Base-by-base conservation (phyloP, 1,140 invertebrate genomes). In the Drosophila paulistorum region DNA sequence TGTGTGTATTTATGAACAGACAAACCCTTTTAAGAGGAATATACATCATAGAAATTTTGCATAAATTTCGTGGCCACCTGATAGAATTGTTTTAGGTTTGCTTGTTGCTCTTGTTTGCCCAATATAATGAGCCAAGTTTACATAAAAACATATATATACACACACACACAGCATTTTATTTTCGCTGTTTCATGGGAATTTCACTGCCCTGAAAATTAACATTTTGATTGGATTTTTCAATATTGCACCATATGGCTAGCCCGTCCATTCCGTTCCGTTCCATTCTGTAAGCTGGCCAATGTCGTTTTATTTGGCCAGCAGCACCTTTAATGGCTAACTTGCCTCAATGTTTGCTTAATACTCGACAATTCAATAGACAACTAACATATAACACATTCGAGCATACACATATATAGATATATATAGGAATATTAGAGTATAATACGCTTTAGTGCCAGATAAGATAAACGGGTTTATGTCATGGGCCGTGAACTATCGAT, bases 221-320 rank as follows among this genome's bases (percentile, higher is more conserved):
- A 89, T 89, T 89, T 89, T 89, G 84, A 89, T 89, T 89, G 85
- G 84, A 89, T 89, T 89, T 89, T 89, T 80, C 85, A 90, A 89
- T 90, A 89, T 89, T 90, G 84, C 61, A 63, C 85, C 84, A 89
- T 89, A 89, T 89, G 84, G 80, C 71, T 60, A 62, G 64, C 39
- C 41, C 33, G 35, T 9, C 35, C 58, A 58, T 37, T 75, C 67
- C 58, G 33, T 48, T 54, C 51, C 70, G 67, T 71, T 73, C 10
- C 65, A 45, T 60, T 68, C 48, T 35, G 41, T 54, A 57, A 10
- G 7, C 26, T 66, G 68, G 54, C 68, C 71, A 41, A 35, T 48
- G 23, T 23, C 37, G 41, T 68, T 59, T 37, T 42, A 41, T 45
- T 70, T 77, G 64, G 26, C 45, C 74, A 77, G 37, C 37, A 39